Evolutionary conservation across 2,113 vertebrate genomes (phyloP), one percentile per base, ranked within the genome.

Genomic region (Tichodroma muraria): DNA sequence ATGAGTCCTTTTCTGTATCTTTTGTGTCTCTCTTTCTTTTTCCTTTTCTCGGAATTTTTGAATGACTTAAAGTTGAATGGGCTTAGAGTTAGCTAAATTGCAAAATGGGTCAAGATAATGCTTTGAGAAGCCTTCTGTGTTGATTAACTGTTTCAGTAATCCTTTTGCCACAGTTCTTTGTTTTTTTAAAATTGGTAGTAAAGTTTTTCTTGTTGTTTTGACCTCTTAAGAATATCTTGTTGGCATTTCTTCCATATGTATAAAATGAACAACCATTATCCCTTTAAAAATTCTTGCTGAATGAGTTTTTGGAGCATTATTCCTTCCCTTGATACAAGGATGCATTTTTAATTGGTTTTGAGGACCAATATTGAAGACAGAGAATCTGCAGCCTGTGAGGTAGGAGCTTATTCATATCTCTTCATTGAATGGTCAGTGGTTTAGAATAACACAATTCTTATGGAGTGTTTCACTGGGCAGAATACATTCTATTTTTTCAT

Each of bases 21-120:
- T 45, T 53, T 44, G 9, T 22, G 1, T 19, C 5, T 44, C 6
- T 65, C 5, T n/a, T 63, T 23, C 9, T 60, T 33, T 53, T 76
- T 44, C 3, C 4, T 33, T 27, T 28, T 28, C 27, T 45, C 0
- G 0, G 15, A 23, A 15, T 45, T 61, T 86, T 78, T 38, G 8
- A 33, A 33, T 53, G 6, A n/a, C 12, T 77, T 33, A n/a, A 33
- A 60, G 9, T 38, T 60, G 54, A 45, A 60, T 37, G 33, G 3
- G 2, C 4, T 52, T 60, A 7, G 12, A 60, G 10, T 60, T 77
- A 37, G 11, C 27, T 18, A 52, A 50, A 20, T 50, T 57, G 31
- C 10, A 40, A 13, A 15, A 33, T 60, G 27, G 22, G 37, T 27
- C 8, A 38, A 33, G 4, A 6, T 33, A 53, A 60, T 16, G 15